phyloP scores from a whole-genome alignment of 2,888 invertebrate genomes.

The Stenoptilia bipunctidactyla region DNA sequence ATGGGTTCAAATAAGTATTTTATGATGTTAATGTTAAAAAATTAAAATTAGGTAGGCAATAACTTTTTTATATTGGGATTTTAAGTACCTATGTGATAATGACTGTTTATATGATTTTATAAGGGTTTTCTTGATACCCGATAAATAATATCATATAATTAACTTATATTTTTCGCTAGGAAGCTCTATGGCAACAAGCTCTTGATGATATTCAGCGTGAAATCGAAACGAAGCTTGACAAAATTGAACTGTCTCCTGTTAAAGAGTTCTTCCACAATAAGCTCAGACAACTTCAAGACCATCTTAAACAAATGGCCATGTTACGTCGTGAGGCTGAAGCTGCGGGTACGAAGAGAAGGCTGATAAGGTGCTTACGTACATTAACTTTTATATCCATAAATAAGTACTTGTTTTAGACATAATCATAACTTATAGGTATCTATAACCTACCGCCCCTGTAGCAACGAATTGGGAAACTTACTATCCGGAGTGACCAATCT shows the following conservation, averaged over 20 bases:
- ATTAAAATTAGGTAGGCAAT: not conserved
- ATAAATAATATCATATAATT: too few relatives aligned
- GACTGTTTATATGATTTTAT: too few relatives aligned
- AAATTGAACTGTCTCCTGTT: slow-evolving; percentile 73
- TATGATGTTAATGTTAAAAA: not conserved
- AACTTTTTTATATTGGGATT: not conserved
- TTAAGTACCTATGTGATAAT: too few relatives aligned
- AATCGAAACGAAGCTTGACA: slow-evolving; percentile 76
- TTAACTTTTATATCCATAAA: too few relatives aligned
- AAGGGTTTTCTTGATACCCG: not conserved
- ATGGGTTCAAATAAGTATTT: not conserved
- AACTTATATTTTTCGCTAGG: slow-evolving; percentile 33
- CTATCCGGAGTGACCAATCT: too few relatives aligned
- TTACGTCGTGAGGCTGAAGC: slow-evolving; percentile 76
- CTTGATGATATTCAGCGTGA: slow-evolving; percentile 76
- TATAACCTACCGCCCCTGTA: too few relatives aligned
- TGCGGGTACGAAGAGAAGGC: slow-evolving; percentile 77
- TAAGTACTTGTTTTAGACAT: too few relatives aligned
- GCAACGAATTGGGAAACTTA: too few relatives aligned
- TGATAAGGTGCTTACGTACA: slow-evolving; percentile 74
- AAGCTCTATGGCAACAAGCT: slow-evolving; percentile 75
- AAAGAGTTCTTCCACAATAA: slow-evolving; percentile 75
- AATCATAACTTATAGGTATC: too few relatives aligned
- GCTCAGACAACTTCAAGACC: slow-evolving; percentile 72
- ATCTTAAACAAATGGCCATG: slow-evolving; percentile 70